Conservation (phyloP, 1,140 invertebrate genomes). For the Araneus ventricosus region DNA sequence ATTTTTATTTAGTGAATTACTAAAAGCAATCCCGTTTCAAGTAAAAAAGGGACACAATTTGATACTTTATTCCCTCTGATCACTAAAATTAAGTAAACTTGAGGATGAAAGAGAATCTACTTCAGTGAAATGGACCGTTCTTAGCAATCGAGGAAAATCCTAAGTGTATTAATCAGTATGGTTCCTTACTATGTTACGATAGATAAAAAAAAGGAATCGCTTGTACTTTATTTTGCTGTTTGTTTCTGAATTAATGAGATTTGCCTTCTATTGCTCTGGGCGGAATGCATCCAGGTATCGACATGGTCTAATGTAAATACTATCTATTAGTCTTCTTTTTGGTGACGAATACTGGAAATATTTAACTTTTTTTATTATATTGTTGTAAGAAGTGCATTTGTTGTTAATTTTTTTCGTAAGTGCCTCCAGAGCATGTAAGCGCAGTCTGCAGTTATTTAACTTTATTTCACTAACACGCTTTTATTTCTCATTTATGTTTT, state of each 20-base stretch:
- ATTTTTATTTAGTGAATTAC: too few species aligned
- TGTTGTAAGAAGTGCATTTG: background rate
- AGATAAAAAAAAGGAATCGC: background rate
- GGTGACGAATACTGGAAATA: background rate
- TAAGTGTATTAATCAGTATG: background rate
- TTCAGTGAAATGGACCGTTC: background rate
- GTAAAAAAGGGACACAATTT: background rate
- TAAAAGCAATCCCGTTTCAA: too few species aligned
- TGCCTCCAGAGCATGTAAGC: background rate
- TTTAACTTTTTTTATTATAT: background rate
- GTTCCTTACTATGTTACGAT: background rate
- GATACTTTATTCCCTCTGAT: background rate
- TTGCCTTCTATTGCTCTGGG: background rate
- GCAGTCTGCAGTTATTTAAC: background rate
- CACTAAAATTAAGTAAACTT: background rate
- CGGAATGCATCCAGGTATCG: background rate
- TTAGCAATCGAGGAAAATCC: background rate
- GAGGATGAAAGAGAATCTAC: background rate
- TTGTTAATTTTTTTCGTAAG: background rate
- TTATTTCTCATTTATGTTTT: constrained; percentile 3
- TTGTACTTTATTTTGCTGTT: background rate
- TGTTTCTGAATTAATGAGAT: constrained; percentile 28
- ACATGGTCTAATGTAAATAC: constrained; percentile 10
- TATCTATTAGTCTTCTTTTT: background rate
- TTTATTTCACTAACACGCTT: background rate